Evolutionary conservation across 2,113 vertebrate species (phyloP), one percentile per base, ranked within the genome.

Genomic region (Cyprinus carpio): DNA sequence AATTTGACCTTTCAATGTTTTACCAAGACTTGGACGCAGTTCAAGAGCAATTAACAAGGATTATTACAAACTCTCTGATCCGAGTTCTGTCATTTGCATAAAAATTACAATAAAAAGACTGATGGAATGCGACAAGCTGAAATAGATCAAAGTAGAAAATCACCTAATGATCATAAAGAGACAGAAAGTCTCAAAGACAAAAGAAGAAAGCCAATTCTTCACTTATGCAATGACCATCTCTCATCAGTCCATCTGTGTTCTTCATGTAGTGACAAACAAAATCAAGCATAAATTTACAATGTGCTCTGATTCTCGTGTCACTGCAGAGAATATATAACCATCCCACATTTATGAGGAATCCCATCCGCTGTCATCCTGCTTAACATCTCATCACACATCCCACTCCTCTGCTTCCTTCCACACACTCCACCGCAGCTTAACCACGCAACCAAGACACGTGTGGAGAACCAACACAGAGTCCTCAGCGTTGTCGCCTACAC

Each of bases 1-100:
- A 9, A 84, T 76, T 87, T 67, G 13, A 51, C n/a, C 77, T 82
- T 79, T 87, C 84, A 79, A 25, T 72, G 79, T 76, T 65, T 83
- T 29, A 82, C 37, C 74, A 37, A n/a, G 43, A 43, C 64, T 56
- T 31, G 54, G 60, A 84, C 5, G 10, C 9, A 49, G 51, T 69
- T 69, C 29, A 79, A 83, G 43, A 79, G 40, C 40, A 25, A 37
- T 78, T 82, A 43, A n/a, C 16, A 37, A 18, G 60, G 23, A 51
- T 18, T 31, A 43, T 20, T n/a, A 56, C 54, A 56, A 71, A 23
- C 25, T 82, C 60, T 27, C 18, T 54, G 40, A 65, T 18, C 16
- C 25, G 31, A 31, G 49, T 67, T 23, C 40, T 13, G 23, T n/a
- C 31, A 58, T 60, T 78, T 37, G 75, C 27, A 78, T 78, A 78